These are phyloP conservation scores for Heliconius charithonia DNA, from an alignment of 2,888 invertebrate species.

Conservation along the genomic window DNA sequence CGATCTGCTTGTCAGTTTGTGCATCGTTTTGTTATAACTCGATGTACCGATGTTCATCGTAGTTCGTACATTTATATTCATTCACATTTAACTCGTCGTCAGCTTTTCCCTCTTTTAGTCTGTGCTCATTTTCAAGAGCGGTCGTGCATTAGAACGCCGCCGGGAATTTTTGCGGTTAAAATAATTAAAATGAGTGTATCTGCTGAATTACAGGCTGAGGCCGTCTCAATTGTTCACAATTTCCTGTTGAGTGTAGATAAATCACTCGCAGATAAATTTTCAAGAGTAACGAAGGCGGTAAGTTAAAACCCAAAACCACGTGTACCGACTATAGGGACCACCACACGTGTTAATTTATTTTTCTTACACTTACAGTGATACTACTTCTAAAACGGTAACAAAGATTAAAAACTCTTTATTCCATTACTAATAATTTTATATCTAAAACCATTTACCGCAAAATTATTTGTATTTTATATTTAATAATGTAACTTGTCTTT, in stretches of 20 bases:
- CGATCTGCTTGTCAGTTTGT: too few species aligned
- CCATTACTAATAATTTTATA: not conserved
- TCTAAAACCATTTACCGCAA: not conserved
- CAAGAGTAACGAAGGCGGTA: constrained; percentile 90
- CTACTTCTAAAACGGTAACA: not conserved
- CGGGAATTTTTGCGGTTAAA: constrained; percentile 29
- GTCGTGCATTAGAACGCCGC: constrained; percentile 26
- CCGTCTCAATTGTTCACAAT: constrained; percentile 85
- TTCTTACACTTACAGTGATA: constrained; percentile 39
- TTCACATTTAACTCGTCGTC: not conserved
- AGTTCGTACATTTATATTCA: not conserved
- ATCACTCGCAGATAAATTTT: constrained; percentile 86
- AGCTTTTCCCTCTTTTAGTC: constrained; percentile 36
- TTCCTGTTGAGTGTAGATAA: constrained; percentile 86
- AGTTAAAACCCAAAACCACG: constrained; percentile 75
- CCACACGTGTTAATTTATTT: constrained; percentile 64
- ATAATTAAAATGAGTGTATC: constrained; percentile 64
- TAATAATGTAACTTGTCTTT: not conserved
- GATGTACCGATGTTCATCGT: not conserved
- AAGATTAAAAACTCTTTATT: not conserved
- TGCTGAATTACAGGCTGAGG: constrained; percentile 57
- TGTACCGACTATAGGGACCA: constrained; percentile 53
- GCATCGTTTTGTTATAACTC: not conserved
- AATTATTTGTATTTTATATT: not conserved
- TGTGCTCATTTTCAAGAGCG: constrained; percentile 33